Percentiles rank a stretch among this genome's conserved stretches.
phyloP scores from a whole-genome alignment of 2,113 vertebrate genomes.

The Colius striatus region DNA sequence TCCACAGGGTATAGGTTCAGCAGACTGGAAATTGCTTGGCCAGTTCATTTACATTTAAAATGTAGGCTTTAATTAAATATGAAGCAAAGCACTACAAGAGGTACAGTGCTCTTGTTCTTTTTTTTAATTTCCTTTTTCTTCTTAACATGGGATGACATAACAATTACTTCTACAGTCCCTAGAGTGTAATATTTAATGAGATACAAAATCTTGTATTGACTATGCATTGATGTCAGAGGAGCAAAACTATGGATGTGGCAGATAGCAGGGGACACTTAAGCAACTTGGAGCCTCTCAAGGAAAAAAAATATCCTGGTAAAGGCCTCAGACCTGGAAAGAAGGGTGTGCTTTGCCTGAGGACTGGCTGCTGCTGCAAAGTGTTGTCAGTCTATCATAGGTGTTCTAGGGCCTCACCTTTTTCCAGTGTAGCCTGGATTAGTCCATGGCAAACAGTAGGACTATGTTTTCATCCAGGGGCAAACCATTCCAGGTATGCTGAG shows the following conservation, averaged over 20 bases:
- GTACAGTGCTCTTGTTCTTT: too few species aligned
- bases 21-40: not conserved
- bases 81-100: not conserved
- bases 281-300: not conserved
- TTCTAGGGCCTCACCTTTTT: too few species aligned
- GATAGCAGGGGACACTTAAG: not conserved
- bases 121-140: not conserved
- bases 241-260: not conserved
- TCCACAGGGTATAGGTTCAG: not conserved
- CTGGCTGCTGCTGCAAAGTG: not conserved
- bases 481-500: too few species aligned
- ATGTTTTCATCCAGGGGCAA: too few species aligned
- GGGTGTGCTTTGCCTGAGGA: accelerated
- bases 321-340: not conserved
- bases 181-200: not conserved
- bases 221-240: not conserved
- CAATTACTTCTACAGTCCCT: not conserved
- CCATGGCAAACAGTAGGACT: too few species aligned
- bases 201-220: not conserved
- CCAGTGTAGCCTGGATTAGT: too few species aligned
- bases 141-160: not conserved
- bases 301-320: not conserved
- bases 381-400: too few species aligned
- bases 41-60: not conserved
- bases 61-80: not conserved